phyloP scores from a whole-genome alignment of 2,888 invertebrate genomes.

The Melitaea athalia region DNA sequence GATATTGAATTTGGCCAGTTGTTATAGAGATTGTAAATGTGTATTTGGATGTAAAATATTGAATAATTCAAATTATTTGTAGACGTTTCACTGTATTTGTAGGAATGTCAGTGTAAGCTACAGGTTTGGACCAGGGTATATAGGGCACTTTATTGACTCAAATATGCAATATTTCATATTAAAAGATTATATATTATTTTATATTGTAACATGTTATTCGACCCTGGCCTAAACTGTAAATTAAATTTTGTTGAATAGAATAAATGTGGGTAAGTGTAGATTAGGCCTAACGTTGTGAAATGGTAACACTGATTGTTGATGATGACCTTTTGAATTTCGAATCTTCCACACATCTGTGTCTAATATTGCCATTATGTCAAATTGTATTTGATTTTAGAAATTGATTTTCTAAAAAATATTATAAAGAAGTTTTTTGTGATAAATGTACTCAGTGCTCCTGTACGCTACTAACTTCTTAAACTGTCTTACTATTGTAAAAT shows the following conservation, averaged over 20 bases:
- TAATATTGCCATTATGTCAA: slow-evolving; percentile 1
- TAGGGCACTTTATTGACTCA: slow-evolving; percentile 1
- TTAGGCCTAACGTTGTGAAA: slow-evolving; percentile 54
- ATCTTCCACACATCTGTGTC: neutral
- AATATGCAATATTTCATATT: slow-evolving; percentile 11
- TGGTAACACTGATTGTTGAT: slow-evolving; percentile 17
- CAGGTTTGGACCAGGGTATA: slow-evolving; percentile 13
- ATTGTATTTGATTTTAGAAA: neutral
- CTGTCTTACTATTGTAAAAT: slow-evolving; percentile 5
- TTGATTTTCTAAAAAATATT: neutral
- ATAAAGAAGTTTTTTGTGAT: neutral
- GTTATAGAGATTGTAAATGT: slow-evolving; percentile 56
- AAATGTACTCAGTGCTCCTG: neutral
- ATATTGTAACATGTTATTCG: slow-evolving; percentile 8
- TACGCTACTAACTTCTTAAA: neutral
- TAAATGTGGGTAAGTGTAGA: slow-evolving; percentile 47
- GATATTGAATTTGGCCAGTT: slow-evolving; percentile 41
- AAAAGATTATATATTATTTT: slow-evolving; percentile 6
- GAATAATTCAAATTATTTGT: slow-evolving; percentile 13
- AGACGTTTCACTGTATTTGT: slow-evolving; percentile 4
- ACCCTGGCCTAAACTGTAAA: slow-evolving; percentile 19
- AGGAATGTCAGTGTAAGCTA: slow-evolving; percentile 6
- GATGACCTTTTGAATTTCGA: slow-evolving; percentile 1
- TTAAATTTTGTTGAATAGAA: slow-evolving; percentile 22
- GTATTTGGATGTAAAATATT: slow-evolving; percentile 32